Base-by-base conservation (phyloP, 2,797 vertebrate genomes). In the Paramormyrops hopkinsi region DNA sequence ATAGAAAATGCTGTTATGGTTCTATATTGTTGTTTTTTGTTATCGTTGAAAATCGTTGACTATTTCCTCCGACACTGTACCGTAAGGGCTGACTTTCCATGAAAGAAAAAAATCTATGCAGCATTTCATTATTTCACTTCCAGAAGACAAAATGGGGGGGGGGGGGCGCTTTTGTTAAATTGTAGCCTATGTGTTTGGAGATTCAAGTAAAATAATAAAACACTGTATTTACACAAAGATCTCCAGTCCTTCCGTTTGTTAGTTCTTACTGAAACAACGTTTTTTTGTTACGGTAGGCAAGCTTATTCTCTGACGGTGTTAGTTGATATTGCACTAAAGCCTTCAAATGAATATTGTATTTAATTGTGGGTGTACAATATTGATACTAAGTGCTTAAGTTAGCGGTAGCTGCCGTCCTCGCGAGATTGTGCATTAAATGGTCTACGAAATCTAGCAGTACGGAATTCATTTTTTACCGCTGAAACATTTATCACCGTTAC, bases 271-370 rank as follows among this genome's bases (percentile, higher is more conserved):
- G 48, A 86, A 14, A 48, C 44, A 3, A 79, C 22, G 19, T 51
- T 12, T 44, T 76, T n/a, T 44, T 87, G 53, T 87, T 54, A 87
- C 53, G 51, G 86, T 87, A 87, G 86, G 86, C 86, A 87, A 56
- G 86, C 86, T 37, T 87, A 87, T 56, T 87, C 86, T 87, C 50
- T 87, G 86, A 86, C 46, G 83, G 83, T 86, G 83, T 86, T 86
- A 86, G 50, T 53, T 53, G 46, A 53, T 51, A 51, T 86, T 51
- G 46, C 83, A 86, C 83, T 51, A 51, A 51, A 53, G 46, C 46
- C 48, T 85, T 51, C 44, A 85, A 51, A 48, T 48, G n/a, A 86
- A 86, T 51, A 53, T 86, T 25, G 46, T 85, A 85, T 85, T 85
- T 86, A 86, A 86, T 51, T 53, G 83, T 86, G 83, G 83, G 9